Evolutionary conservation across 2,113 vertebrate genomes (phyloP), one percentile per base, ranked within the genome.

Genomic region (Perca schrenkii): DNA sequence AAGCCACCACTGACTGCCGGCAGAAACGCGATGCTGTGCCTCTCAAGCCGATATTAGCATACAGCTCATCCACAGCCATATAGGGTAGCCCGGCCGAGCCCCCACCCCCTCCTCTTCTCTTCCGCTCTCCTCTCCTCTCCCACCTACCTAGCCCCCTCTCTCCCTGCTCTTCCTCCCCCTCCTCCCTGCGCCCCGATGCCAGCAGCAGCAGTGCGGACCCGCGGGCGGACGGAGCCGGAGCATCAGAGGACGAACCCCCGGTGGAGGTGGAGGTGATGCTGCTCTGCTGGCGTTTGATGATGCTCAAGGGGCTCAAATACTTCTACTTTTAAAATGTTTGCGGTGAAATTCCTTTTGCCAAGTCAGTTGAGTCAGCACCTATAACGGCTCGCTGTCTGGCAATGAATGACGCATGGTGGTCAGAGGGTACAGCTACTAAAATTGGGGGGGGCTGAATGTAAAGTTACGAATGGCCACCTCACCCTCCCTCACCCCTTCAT

Each of bases 11-110:
- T 92, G 95, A 92, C 93, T 94, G 95, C 75, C 95, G 93, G 74
- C 93, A 92, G 92, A 95, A 96, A 95, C 67, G 94, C 93, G 93
- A 91, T 76, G 91, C 94, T 95, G 92, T 90, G 95, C 95, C 92
- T 94, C 94, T 94, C 94, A 93, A 96, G 93, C 94, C 90, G 92
- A 94, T 97, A 95, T 98, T 96, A 96, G 97, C 96, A 94, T 96
- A 94, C 92, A 96, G 96, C 96, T 97, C 91, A 96, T 97, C 97
- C 96, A 96, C 93, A 95, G 96, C 97, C 98, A 97, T 98, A 97
- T 97, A 98, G 96, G 97, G 97, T 96, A 97, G 96, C 94, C 87
- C 93, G 90, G 78, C 86, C 80, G 87, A 96, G 93, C 94, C 94
- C 10, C 92, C 95, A 95, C 93, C 95, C 96, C 93, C 47, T 93